Conservation (phyloP, 2,113 vertebrate species). For the Paramisgurnus dabryanus region DNA sequence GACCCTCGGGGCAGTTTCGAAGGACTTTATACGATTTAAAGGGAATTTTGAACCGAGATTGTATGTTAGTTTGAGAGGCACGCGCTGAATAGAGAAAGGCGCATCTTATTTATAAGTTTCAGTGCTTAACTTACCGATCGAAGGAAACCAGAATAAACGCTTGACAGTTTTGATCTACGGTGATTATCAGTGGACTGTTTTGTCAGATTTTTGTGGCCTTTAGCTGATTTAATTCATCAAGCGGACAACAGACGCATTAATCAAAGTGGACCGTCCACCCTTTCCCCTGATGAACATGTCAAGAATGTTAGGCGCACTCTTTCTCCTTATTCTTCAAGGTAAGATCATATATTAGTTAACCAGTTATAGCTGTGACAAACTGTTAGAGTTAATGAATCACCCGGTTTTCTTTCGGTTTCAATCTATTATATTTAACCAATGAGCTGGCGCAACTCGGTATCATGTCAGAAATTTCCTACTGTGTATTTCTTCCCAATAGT, state of each 20-base stretch:
- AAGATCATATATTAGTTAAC: slow-evolving; percentile 48
- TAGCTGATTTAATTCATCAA: not conserved
- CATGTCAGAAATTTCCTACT: not conserved
- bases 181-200: not conserved
- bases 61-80: not conserved
- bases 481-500: not conserved
- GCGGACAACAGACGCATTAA: not conserved
- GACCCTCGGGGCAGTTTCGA: not conserved
- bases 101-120: not conserved
- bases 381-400: not conserved
- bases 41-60: not conserved
- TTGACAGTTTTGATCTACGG: not conserved
- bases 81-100: not conserved
- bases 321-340: slow-evolving; percentile 64
- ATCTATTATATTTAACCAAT: not conserved
- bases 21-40: not conserved
- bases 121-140: not conserved
- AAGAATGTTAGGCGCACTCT: slow-evolving; percentile 58
- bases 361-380: no score
- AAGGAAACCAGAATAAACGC: not conserved
- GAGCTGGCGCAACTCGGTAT: not conserved
- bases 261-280: slow-evolving; percentile 26
- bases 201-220: not conserved
- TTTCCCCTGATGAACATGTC: slow-evolving; percentile 48
- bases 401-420: not conserved